Percentiles rank a stretch among this genome's conserved stretches.
Conservation (phyloP, 2,797 vertebrate species). For the Artibeus lituratus region DNA sequence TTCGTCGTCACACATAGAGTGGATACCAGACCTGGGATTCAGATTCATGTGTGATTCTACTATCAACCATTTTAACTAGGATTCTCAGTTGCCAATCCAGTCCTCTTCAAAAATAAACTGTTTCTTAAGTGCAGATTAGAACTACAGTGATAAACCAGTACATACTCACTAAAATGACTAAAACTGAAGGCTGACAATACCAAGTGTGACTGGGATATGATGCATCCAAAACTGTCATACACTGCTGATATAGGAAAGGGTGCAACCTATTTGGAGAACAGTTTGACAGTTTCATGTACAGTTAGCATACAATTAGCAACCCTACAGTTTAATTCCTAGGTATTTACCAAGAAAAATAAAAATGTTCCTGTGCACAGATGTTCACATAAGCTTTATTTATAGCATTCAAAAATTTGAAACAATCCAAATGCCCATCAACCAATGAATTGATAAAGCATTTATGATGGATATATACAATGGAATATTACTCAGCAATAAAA, state of each 20-base stretch:
- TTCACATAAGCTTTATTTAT: background rate
- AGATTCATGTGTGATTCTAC: background rate
- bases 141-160: background rate
- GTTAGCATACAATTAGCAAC: background rate
- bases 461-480: background rate
- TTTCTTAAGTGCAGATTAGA: background rate
- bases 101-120: background rate
- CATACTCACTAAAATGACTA: background rate
- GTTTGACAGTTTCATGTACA: background rate
- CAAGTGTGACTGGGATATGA: background rate
- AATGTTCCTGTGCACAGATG: background rate
- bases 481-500: background rate
- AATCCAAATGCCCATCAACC: background rate
- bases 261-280: background rate
- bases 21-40: background rate
- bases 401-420: background rate
- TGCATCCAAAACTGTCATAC: background rate
- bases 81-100: background rate
- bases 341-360: background rate
- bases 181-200: background rate
- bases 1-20: background rate
- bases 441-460: background rate
- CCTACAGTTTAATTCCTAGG: background rate
- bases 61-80: background rate
- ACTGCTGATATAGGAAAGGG: background rate